These are phyloP conservation scores for Jordanella pulchra DNA, from an alignment of 2,797 vertebrate genomes.

Conservation along the genomic window DNA sequence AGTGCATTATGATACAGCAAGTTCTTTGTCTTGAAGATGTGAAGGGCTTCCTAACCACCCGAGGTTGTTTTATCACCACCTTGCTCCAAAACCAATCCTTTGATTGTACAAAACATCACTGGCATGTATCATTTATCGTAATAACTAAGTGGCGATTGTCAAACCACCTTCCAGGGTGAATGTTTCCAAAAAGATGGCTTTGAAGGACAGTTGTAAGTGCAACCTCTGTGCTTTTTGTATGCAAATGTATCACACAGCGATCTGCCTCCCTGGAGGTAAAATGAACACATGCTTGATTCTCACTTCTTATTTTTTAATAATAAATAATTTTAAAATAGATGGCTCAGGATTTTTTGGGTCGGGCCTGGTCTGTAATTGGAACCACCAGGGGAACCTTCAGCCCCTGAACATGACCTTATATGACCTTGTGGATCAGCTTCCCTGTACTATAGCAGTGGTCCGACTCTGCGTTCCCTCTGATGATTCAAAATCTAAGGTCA, in stretches of 20 bases:
- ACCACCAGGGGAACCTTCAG: constrained; percentile 25
- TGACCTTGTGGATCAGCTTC: constrained; percentile 38
- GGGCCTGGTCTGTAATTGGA: constrained; percentile 52
- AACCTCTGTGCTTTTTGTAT: constrained; percentile 58
- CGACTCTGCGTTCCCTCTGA: constrained; percentile 51
- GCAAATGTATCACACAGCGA: constrained; percentile 41
- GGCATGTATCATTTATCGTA: constrained; percentile 64
- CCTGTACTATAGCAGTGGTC: constrained; percentile 53
- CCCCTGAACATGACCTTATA: constrained; percentile 32
- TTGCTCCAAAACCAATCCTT: constrained; percentile 68
- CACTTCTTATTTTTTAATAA: constrained; percentile 28
- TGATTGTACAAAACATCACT: constrained; percentile 76
- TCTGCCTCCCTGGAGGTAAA: constrained; percentile 52
- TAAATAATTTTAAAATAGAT: constrained; percentile 46
- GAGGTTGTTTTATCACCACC: constrained; percentile 34
- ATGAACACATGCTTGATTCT: constrained; percentile 45
- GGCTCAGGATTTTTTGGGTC: constrained; percentile 62
- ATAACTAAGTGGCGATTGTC: constrained; percentile 82
- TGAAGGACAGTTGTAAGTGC: constrained; percentile 78
- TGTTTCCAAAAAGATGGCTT: constrained; percentile 79
- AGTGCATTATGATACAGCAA: constrained; percentile 80
- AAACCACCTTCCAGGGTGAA: constrained; percentile 77
- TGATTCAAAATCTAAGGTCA: constrained; percentile 71
- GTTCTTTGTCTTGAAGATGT: constrained; percentile 67
- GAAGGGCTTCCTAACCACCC: constrained; percentile 67